Base-by-base conservation (phyloP, 2,113 vertebrate species). In the Nerophis lumbriciformis region DNA sequence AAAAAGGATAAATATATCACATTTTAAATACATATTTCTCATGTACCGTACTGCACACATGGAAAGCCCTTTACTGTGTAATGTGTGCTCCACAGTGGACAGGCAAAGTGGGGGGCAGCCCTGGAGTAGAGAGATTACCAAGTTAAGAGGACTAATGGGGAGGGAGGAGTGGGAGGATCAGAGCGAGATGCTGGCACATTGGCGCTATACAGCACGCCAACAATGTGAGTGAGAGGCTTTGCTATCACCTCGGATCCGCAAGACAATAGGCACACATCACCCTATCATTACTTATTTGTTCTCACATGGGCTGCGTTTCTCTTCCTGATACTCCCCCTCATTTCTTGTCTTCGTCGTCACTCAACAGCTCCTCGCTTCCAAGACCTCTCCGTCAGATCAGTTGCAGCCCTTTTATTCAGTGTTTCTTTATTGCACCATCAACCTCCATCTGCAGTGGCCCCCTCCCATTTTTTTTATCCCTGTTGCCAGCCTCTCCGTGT, bases 271-370 rank as follows among this genome's bases (percentile, higher is more conserved):
- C 81, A 63, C 7, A 6, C 67, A 56, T 67, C 66, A 62, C 67
- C 70, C 74, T 77, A 74, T 84, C 76, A 85, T 84, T 77, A 79
- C 62, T 72, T 79, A 57, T 79, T 79, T 83, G 76, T 75, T 77
- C 59, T 71, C 38, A 52, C 44, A 47, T 28, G 28, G 53, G 48
- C 16, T 70, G 38, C 66, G 59, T 62, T 60, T 56, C 66, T 51
- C 44, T 59, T 53, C 53, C 54, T 57, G 51, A 67, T 56, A 60
- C 59, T 45, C 65, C 61, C 62, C 56, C 71, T 65, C 65, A 65
- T 68, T 73, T 59, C 68, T 52, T 63, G 16, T 69, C 42, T 68
- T 68, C 0, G 0, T 55, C 71, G 71, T 59, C 21, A n/a, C 68
- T 61, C 61, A 53, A 59, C 53, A 65, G 53, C 50, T 53, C 45